Base-by-base conservation (phyloP, 2,888 invertebrate genomes). In the Pterobdella sp. region DNA sequence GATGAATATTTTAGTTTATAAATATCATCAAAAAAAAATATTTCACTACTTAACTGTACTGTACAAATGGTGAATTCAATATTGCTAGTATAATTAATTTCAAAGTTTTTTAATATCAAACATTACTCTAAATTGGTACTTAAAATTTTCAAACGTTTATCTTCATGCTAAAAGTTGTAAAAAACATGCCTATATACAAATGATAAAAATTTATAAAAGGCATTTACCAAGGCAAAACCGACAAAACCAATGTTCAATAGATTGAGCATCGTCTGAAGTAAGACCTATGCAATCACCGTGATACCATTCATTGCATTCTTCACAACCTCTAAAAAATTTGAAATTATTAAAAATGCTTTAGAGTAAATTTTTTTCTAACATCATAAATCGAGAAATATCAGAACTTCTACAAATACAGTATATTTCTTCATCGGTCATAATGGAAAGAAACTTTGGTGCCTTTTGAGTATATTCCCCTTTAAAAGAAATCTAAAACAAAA, bases 261-360 rank as follows among this genome's bases (percentile, higher is more conserved):
- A 88, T 80, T 93, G 93, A 0, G 96, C 92, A 81, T 94, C 93
- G 78, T 91, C 89, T 82, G 94, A 92, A 0, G 93, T 94, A 77
- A 96, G 92, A 79, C 91, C 92, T 77, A 97, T 94, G 83, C 96
- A 97, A 81, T 95, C 94, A 0, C 96, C 96, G 81, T 97, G 97
- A 81, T 94, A 97, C 96, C 97, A 97, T 84, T 96, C 95, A 83
- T 96, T 94, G 82, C 97, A 97, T 22, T 91, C 88, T 84, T 97
- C 97, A 85, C 97, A 97, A 52, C 92, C 94, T 83, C 92, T 92
- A 80, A 52, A n/a, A 4, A 26, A 14, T 31, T 36, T 72, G 26
- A 52, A 14, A 31, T 56, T 26, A 31, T 67, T 1, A 31, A 3
- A 36, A 36, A 10, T 26, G 18, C 14, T 69, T n/a, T 37, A 10